phyloP scores from a whole-genome alignment of 2,113 vertebrate species.

The Pygoscelis antarcticus region DNA sequence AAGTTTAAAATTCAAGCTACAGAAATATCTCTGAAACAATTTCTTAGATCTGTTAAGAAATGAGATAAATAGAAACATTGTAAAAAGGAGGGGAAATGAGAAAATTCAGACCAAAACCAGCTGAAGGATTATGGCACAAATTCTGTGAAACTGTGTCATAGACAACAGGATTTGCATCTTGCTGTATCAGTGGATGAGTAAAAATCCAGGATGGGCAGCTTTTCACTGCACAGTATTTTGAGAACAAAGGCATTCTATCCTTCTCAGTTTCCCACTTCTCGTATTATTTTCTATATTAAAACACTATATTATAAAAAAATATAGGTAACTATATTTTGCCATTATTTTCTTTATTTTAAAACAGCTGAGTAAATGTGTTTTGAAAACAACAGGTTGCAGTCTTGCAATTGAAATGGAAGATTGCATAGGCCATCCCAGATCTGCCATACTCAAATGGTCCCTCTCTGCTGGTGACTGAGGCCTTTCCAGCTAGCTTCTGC shows the following conservation, averaged over 20 bases:
- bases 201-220: neutral
- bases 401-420: neutral
- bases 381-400: neutral
- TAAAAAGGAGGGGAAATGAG: neutral
- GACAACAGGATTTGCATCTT: neutral
- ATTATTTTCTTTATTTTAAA: neutral
- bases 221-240: neutral
- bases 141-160: neutral
- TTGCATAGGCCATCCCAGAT: neutral
- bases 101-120: neutral
- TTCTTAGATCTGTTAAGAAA: neutral
- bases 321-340: neutral
- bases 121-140: neutral
- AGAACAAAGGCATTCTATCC: neutral
- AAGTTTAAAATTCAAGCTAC: neutral
- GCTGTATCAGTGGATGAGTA: neutral
- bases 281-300: neutral
- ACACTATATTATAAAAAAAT: neutral
- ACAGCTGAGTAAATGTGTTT: fast-evolving
- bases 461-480: neutral
- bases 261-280: neutral
- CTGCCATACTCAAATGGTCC: neutral
- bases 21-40: neutral
- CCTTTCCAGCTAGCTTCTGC: neutral
- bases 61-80: neutral